These are phyloP conservation scores for Diacarnus erythraeanus DNA, from an alignment of 37 sponge, comb jelly and placozoan genomes.

Conservation along the genomic window DNA sequence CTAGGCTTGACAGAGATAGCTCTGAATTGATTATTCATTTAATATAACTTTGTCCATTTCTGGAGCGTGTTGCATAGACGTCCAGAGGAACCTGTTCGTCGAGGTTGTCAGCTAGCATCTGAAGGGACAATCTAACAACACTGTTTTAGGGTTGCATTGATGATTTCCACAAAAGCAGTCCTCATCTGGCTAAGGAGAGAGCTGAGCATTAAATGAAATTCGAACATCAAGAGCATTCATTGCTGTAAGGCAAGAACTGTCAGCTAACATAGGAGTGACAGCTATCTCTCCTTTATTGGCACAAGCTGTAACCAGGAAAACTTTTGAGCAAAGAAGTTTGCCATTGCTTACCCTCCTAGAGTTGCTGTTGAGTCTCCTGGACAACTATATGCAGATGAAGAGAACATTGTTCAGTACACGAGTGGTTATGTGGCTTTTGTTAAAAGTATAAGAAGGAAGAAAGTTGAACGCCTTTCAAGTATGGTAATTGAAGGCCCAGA, in stretches of 20 bases:
- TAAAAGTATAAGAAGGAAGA: neutral
- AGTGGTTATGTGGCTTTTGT: constrained; percentile 30
- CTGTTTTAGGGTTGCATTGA: no score
- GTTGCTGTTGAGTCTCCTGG: neutral
- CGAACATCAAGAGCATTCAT: neutral
- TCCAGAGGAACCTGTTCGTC: no score
- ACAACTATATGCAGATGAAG: constrained; percentile 29
- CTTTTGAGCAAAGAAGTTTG: neutral
- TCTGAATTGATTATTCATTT: no score
- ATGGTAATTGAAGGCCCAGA: constrained; percentile 29
- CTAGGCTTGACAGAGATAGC: no score
- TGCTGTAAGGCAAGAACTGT: neutral
- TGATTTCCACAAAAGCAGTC: no score
- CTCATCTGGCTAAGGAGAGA: no score
- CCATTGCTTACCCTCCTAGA: neutral
- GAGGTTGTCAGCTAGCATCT: no score
- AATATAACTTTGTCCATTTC: no score
- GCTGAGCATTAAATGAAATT: no score
- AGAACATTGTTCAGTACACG: constrained; percentile 22
- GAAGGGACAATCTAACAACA: no score
- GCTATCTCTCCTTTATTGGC: neutral
- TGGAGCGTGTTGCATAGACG: no score
- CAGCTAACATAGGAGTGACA: neutral
- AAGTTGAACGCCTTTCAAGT: constrained; percentile 32
- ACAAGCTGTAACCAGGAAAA: neutral